Conservation (phyloP, 2,797 vertebrate genomes). For the Cuniculus paca region DNA sequence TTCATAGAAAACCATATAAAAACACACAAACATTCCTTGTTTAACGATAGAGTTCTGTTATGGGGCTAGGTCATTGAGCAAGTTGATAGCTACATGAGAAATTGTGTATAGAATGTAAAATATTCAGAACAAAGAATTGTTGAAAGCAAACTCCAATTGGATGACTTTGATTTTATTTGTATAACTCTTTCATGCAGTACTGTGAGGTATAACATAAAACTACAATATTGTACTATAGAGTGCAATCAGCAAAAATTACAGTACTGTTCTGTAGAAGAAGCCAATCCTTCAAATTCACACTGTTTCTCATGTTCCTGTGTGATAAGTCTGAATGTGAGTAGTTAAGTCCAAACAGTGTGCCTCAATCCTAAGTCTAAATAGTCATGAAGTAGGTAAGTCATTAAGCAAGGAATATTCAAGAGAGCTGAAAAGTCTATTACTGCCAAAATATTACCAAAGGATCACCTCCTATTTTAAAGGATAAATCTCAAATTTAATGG, state of each 20-base stretch:
- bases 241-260: background rate
- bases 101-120: background rate
- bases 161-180: background rate
- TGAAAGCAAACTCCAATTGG: background rate
- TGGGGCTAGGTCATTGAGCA: background rate
- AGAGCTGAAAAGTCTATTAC: background rate
- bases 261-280: background rate
- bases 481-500: background rate
- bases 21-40: background rate
- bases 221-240: background rate
- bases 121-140: background rate
- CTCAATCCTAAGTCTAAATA: background rate
- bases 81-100: background rate
- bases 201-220: background rate
- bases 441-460: too few species aligned
- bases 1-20: background rate
- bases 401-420: too few species aligned
- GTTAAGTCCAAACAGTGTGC: background rate
- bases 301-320: background rate
- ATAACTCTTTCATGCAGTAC: background rate
- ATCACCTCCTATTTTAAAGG: background rate
- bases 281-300: too few species aligned
- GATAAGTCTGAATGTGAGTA: background rate
- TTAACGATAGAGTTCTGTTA: background rate
- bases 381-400: too few species aligned